Evolutionary conservation across 2,113 vertebrate genomes (phyloP).

Genomic region (Anolis carolinensis): DNA sequence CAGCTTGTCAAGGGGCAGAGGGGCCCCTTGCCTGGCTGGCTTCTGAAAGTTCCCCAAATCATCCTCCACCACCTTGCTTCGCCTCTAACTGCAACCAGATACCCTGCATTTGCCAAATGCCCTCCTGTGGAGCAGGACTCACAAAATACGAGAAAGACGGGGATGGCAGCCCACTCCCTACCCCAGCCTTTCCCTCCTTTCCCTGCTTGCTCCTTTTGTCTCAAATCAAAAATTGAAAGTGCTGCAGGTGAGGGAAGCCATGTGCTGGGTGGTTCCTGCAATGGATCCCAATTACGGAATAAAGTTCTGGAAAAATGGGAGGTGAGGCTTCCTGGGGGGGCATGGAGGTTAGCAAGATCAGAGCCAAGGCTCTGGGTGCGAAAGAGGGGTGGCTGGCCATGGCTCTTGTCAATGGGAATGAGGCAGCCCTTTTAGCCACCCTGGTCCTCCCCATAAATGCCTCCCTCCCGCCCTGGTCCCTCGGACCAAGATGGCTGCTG

Average conservation of each 20-base stretch:
- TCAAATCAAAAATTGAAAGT: conserved; percentile 78
- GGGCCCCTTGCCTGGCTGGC: background rate
- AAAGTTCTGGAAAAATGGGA: conserved; percentile 78
- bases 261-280: conserved; percentile 84
- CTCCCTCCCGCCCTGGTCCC: conserved; percentile 30
- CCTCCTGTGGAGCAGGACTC: background rate
- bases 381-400: conserved; percentile 21
- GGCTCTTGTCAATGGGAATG: no score
- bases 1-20: background rate
- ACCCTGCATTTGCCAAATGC: background rate
- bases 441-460: no score
- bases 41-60: background rate
- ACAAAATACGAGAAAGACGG: background rate
- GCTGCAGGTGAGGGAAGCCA: conserved; percentile 74
- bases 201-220: conserved; percentile 73
- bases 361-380: conserved; percentile 77
- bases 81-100: no score
- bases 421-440: no score
- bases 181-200: no score
- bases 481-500: conserved; percentile 72
- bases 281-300: conserved; percentile 82
- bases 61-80: no score
- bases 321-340: conserved; percentile 68
- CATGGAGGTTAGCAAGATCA: conserved; percentile 68
- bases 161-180: background rate